A percentile compares a stretch with the other conserved stretches of the same genome.
Evolutionary conservation across 2,888 invertebrate genomes (phyloP).

Genomic region (Lithophane semibrunnea): DNA sequence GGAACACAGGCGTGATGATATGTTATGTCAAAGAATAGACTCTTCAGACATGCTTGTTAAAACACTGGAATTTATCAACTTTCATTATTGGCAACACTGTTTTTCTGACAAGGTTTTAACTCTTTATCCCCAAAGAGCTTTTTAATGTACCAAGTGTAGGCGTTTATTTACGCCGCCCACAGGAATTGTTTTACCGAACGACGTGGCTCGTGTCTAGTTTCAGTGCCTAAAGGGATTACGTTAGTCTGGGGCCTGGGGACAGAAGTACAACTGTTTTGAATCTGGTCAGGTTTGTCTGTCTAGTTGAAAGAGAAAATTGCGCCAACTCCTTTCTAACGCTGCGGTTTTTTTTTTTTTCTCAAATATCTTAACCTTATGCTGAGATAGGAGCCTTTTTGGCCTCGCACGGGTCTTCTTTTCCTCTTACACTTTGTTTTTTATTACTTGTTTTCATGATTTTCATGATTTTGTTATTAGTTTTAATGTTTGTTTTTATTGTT

Average conservation of each 20-base stretch:
- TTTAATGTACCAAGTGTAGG: slow-evolving; percentile 14
- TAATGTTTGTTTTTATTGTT: no score
- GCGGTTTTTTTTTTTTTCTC: no score
- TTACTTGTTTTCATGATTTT: no score
- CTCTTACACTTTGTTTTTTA: no score
- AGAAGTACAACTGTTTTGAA: not conserved
- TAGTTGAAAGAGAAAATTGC: not conserved
- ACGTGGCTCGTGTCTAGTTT: not conserved
- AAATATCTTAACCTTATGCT: no score
- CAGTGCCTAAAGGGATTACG: not conserved
- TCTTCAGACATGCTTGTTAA: not conserved
- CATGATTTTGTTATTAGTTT: no score
- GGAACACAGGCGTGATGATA: no score
- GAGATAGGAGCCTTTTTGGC: no score
- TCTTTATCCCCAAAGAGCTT: not conserved
- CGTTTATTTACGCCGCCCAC: slow-evolving; percentile 8
- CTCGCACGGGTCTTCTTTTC: no score
- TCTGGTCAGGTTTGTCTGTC: not conserved
- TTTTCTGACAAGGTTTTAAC: not conserved
- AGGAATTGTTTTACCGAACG: not conserved
- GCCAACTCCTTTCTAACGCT: no score
- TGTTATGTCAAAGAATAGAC: not conserved
- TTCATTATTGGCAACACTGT: slow-evolving; percentile 1
- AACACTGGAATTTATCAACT: not conserved
- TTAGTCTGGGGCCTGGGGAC: not conserved